These are phyloP conservation scores for Salvator merianae DNA, from an alignment of 2,113 vertebrate genomes.

Conservation along the genomic window DNA sequence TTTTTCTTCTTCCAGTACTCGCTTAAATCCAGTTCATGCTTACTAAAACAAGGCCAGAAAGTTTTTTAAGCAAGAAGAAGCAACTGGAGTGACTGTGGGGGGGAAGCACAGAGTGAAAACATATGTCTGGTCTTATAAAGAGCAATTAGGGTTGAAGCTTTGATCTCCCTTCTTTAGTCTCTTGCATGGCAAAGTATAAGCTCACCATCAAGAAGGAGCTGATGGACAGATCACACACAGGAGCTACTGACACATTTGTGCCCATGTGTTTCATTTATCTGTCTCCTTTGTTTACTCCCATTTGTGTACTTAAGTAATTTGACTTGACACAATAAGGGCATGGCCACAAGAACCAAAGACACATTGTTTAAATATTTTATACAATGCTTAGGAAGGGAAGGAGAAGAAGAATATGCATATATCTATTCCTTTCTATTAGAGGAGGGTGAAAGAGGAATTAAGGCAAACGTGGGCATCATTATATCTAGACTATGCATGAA, in stretches of 20 bases:
- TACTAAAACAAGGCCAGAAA: conserved; percentile 19
- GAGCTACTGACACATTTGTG: conserved; percentile 57
- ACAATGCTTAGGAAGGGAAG: conserved; percentile 33
- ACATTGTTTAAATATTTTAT: conserved; percentile 79
- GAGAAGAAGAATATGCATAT: conserved; percentile 36
- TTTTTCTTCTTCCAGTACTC: neutral
- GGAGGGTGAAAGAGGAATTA: conserved; percentile 25
- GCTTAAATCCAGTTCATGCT: conserved; percentile 16
- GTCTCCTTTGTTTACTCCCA: conserved; percentile 77
- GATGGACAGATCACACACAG: conserved; percentile 22
- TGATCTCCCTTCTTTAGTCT: conserved; percentile 38
- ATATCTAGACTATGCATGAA: conserved; percentile 58
- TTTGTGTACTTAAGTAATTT: conserved; percentile 75
- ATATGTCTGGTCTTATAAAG: conserved; percentile 19
- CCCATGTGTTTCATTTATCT: conserved; percentile 71
- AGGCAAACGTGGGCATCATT: conserved; percentile 49
- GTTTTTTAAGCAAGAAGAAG: neutral
- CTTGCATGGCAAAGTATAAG: neutral
- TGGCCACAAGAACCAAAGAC: conserved; percentile 69
- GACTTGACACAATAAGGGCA: conserved; percentile 81
- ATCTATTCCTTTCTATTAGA: conserved; percentile 66
- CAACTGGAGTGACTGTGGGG: neutral
- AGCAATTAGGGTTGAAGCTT: conserved; percentile 26
- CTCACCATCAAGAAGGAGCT: conserved; percentile 32
- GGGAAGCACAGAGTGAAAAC: neutral